Evolutionary conservation across 2,888 invertebrate species (phyloP), one percentile per base, ranked within the genome.

Genomic region (Apamea anceps): DNA sequence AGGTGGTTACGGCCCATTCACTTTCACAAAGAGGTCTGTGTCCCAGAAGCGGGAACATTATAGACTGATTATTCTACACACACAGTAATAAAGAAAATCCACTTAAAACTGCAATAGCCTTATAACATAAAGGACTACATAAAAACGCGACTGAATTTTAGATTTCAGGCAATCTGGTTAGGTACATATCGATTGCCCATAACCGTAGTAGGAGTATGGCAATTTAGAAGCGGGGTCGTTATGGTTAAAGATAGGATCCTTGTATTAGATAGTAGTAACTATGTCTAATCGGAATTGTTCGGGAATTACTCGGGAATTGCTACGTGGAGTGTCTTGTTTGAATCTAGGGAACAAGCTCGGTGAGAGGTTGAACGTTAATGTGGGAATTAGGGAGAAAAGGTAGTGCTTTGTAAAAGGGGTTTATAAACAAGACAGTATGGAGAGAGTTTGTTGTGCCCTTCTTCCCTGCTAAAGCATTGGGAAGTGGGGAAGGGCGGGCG

Each of bases 131-230:
- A 45, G 21, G 42, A 57, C 57, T 62, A 76, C n/a, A 77, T 70
- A 80, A 81, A 81, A 87, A 78, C n/a, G 32, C 51, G 45, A 75
- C 63, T 60, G 18, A 62, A 74, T 74, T 76, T 67, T 42, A 75
- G 63, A 86, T 70, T 66, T 68, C 72, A 63, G 62, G 13, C 79
- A 66, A 82, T 77, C 81, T 72, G 81, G 67, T 63, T 74, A 76
- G 21, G n/a, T 76, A 37, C 15, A 51, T 73, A 88, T 87, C 88
- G 90, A 75, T 80, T 85, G 80, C 32, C 73, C 70, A 82, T 85
- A 86, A 85, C 70, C 83, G 60, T 71, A 45, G 57, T 80, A 77
- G 75, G 70, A 77, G 54, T 65, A 76, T 70, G 48, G 67, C 77
- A 77, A 82, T 87, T 77, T 76, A 65, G 32, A 66, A 77, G 37